phyloP scores from a whole-genome alignment of 2,888 invertebrate genomes.

The Trachelus iudaicus region DNA sequence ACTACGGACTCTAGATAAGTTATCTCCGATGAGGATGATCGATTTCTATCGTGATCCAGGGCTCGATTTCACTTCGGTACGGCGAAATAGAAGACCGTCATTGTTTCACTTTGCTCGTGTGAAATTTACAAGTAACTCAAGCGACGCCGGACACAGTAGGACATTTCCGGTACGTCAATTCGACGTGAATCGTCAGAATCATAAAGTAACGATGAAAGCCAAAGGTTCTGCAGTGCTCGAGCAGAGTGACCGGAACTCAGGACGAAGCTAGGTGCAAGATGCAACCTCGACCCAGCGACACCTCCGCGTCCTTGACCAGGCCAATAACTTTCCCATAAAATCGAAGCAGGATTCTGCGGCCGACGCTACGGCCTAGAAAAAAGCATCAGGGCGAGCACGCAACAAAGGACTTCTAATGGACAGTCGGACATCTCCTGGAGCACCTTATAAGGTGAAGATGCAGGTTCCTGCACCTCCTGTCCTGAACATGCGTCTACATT shows the following conservation, averaged over 20 bases:
- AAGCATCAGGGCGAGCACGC: slow-evolving; percentile 26
- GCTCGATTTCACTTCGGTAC: neutral
- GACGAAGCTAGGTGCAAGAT: neutral
- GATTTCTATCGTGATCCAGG: neutral
- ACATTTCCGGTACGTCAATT: neutral
- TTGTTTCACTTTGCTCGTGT: neutral
- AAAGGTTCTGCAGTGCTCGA: neutral
- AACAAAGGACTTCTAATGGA: slow-evolving; percentile 57
- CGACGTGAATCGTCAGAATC: neutral
- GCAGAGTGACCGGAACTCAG: neutral
- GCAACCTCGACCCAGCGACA: slow-evolving; percentile 1
- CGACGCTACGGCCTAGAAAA: slow-evolving; percentile 19
- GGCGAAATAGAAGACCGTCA: neutral
- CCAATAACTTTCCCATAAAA: neutral
- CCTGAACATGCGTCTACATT: neutral
- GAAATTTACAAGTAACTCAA: neutral
- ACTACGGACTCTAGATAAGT: neutral
- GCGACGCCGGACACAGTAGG: neutral
- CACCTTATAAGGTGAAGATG: slow-evolving; percentile 19
- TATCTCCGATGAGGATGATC: neutral
- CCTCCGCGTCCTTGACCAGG: slow-evolving; percentile 6
- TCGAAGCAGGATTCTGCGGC: neutral
- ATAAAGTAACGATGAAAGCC: neutral
- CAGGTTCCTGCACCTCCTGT: slow-evolving; percentile 1
- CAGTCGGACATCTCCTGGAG: slow-evolving; percentile 14